Percentiles rank a stretch among this genome's conserved stretches.
These are phyloP conservation scores for Ariolimax columbianus DNA, from an alignment of 2,888 invertebrate species.

Conservation along the genomic window DNA sequence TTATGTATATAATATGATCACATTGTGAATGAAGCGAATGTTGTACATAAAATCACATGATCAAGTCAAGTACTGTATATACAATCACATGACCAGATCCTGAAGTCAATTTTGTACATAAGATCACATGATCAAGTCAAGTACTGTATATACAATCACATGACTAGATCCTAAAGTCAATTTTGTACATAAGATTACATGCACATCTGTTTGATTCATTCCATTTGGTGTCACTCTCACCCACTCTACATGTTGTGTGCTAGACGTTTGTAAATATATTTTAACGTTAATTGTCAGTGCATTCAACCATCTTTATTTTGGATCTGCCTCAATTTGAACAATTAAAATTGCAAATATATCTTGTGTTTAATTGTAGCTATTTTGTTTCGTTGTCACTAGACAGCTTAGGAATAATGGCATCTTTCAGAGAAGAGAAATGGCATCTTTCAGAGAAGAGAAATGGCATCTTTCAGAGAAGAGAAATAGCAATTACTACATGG, in stretches of 20 bases:
- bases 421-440: too few species aligned
- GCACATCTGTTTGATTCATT: neutral
- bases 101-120: too few species aligned
- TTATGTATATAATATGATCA: too few species aligned
- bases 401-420: neutral
- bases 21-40: too few species aligned
- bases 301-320: slow-evolving; percentile 1
- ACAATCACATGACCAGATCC: too few species aligned
- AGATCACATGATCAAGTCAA: too few species aligned
- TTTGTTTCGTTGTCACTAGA: neutral
- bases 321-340: slow-evolving; percentile 5
- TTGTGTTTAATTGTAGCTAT: neutral
- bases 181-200: slow-evolving; percentile 1
- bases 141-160: too few species aligned
- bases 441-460: too few species aligned
- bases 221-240: neutral
- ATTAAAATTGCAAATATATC: slow-evolving; percentile 11
- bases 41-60: too few species aligned
- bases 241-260: neutral
- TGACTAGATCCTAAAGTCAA: neutral
- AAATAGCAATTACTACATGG: too few species aligned
- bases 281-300: neutral
- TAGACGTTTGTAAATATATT: neutral
- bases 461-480: too few species aligned
- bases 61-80: too few species aligned